A percentile compares a stretch with the other conserved stretches of the same genome.
phyloP scores from a whole-genome alignment of 2,888 invertebrate genomes.

The Crossocerus cetratus region DNA sequence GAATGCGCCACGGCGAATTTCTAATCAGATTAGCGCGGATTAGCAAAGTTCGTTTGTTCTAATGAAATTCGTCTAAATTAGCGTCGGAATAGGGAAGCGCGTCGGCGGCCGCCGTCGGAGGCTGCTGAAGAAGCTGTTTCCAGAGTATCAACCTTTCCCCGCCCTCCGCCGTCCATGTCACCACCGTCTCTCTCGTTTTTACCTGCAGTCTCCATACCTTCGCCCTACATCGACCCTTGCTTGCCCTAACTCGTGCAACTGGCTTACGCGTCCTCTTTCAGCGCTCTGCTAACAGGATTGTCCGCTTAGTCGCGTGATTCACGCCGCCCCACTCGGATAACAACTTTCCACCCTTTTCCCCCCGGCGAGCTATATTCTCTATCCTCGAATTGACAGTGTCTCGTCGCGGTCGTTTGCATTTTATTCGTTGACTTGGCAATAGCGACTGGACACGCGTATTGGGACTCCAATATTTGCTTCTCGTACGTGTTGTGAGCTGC shows the following conservation, averaged over 20 bases:
- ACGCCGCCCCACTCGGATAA: too few species aligned
- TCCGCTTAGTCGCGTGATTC: neutral
- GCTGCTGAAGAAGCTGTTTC: neutral
- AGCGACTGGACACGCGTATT: too few species aligned
- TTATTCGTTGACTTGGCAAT: too few species aligned
- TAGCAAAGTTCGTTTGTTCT: constrained; percentile 77
- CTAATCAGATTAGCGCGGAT: constrained; percentile 77
- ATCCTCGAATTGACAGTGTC: too few species aligned
- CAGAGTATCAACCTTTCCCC: neutral
- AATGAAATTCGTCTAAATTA: constrained; percentile 77
- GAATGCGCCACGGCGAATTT: constrained; percentile 70
- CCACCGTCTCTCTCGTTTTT: neutral
- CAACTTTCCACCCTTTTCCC: too few species aligned
- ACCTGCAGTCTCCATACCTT: neutral
- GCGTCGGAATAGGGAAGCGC: constrained; percentile 66
- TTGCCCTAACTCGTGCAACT: neutral
- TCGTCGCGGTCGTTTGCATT: too few species aligned
- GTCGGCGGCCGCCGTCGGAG: constrained; percentile 30
- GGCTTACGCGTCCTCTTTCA: neutral
- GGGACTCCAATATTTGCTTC: too few species aligned
- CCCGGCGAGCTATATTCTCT: too few species aligned
- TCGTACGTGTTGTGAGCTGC: too few species aligned
- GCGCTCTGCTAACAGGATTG: neutral
- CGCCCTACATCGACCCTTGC: too few species aligned
- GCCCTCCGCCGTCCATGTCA: neutral